Conservation (phyloP, 2,797 vertebrate species). For the Cheirogaleus major region DNA sequence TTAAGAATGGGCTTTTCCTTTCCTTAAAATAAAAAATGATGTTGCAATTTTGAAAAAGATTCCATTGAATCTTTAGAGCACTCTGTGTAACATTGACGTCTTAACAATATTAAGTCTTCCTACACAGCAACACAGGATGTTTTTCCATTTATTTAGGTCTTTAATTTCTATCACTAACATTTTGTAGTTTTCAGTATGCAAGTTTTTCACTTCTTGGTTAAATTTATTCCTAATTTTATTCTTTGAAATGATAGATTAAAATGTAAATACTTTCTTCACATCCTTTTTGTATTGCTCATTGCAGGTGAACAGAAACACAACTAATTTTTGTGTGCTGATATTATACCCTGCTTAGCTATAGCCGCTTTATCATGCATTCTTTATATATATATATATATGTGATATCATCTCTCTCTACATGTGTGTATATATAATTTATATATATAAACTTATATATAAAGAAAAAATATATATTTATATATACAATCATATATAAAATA, state of each 20-base stretch:
- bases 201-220: not conserved
- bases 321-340: not conserved
- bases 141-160: not conserved
- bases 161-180: not conserved
- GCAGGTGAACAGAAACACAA: not conserved
- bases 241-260: not conserved
- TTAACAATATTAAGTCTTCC: not conserved
- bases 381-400: not conserved
- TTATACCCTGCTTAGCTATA: not conserved
- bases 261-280: not conserved
- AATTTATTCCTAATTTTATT: not conserved
- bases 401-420: too few species aligned
- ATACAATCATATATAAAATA: too few species aligned
- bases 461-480: too few species aligned
- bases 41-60: not conserved
- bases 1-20: not conserved
- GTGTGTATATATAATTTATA: too few species aligned
- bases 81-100: not conserved
- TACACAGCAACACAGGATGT: not conserved
- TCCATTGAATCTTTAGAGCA: not conserved
- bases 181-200: not conserved
- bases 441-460: too few species aligned
- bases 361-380: not conserved
- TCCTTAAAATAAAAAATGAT: not conserved
- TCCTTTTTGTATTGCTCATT: not conserved